Base-by-base conservation (phyloP, 2,888 invertebrate species). In the Cataglyphis cursor region DNA sequence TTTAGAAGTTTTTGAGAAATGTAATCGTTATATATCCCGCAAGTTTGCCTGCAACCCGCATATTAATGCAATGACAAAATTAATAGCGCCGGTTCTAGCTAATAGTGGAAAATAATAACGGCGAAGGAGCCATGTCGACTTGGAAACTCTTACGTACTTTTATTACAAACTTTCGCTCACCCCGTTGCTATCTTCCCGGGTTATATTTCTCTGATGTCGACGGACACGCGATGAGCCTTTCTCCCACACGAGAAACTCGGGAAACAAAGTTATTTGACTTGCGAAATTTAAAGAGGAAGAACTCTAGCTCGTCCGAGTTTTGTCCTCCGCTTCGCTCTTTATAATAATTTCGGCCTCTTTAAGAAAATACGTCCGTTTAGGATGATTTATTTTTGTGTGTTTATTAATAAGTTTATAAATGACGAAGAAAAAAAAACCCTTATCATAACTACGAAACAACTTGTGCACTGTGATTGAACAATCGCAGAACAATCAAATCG, bases 191-290 rank as follows among this genome's bases (percentile, higher is more conserved):
- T 78, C 82, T 65, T 75, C 68, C 44, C 73, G 74, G 80, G 82
- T 88, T 88, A 85, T 82, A 82, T 88, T 90, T 90, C 89, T 87
- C 88, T 84, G 84, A 82, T 81, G 85, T 88, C 88, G 82, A 85
- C 90, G 87, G 85, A 83, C 84, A 89, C 90, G 85, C 90, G 88
- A 88, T 88, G 83, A 81, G 66, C 57, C 61, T 66, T n/a, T 51
- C 65, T 70, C 73, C 41, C 62, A 70, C 78, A 74, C 85, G 82
- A 87, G 85, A 83, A 84, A 88, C 86, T 83, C 81, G 83, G 35
- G 24, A 70, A 81, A 80, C 81, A 68, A 85, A 87, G 73, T 85
- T 87, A 73, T 84, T 59, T 64, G 81, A 76, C 62, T 61, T 66
- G 82, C 24, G 72, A 68, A 87, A 88, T 87, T 87, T 84, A 82